Evolutionary conservation across 1,140 invertebrate genomes (phyloP).

Genomic region (Palaemon carinicauda): DNA sequence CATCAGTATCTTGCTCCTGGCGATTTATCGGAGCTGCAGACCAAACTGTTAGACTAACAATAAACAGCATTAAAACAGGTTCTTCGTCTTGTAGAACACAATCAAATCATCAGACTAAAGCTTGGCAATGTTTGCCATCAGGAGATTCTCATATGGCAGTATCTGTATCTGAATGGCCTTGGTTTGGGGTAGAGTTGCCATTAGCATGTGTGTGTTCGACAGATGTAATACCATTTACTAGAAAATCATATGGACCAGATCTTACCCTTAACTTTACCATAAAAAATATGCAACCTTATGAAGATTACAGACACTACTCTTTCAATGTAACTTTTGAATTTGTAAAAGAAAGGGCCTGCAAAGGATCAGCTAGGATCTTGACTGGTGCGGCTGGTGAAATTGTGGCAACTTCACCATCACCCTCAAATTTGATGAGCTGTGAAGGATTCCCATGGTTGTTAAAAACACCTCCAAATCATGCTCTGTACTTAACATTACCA

Average conservation of each 20-base stretch:
- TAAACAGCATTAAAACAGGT: conserved; percentile 79
- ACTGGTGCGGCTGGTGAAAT: conserved; percentile 52
- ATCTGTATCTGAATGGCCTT: conserved; percentile 50
- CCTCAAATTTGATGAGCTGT: conserved; percentile 16
- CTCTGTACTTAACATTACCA: conserved; percentile 46
- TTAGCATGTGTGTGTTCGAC: conserved; percentile 60
- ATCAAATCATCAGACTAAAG: conserved; percentile 76
- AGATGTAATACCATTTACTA: conserved; percentile 57
- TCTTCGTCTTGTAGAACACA: conserved; percentile 74
- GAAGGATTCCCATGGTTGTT: conserved; percentile 52
- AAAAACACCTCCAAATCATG: conserved; percentile 69
- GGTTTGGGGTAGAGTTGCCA: conserved; percentile 57
- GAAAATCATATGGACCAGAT: conserved; percentile 60
- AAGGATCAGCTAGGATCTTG: conserved; percentile 30
- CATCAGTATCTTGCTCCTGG: conserved; percentile 78
- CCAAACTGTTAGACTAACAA: conserved; percentile 68
- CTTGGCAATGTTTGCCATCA: conserved; percentile 65
- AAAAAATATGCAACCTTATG: conserved; percentile 72
- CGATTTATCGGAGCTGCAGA: conserved; percentile 72
- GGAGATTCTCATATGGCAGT: conserved; percentile 40
- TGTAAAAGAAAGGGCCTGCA: conserved; percentile 57
- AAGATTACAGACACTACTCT: conserved; percentile 76
- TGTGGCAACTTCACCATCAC: conserved; percentile 18
- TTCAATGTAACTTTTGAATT: conserved; percentile 71
- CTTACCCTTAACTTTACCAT: conserved; percentile 68